A percentile compares a stretch with the other conserved stretches of the same genome.
Evolutionary conservation across 2,888 invertebrate species (phyloP).

Genomic region (Buathra laborator): DNA sequence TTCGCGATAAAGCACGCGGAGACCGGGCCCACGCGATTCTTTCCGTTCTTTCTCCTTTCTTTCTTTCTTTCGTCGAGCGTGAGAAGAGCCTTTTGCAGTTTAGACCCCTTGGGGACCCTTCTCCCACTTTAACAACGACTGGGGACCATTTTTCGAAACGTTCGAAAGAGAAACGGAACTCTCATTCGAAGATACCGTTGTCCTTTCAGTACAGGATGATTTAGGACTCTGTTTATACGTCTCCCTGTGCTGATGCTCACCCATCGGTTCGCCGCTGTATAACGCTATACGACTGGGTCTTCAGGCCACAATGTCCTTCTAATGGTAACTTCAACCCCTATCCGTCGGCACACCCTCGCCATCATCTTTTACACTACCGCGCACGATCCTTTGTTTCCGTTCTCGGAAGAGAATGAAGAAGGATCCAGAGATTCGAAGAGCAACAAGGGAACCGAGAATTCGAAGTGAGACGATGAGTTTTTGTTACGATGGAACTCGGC

Average conservation of each 20-base stretch:
- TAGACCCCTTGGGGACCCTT: constrained; percentile 46
- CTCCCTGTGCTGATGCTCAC: constrained; percentile 58
- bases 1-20: constrained; percentile 41
- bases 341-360: constrained; percentile 28
- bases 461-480: constrained; percentile 25
- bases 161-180: constrained; percentile 41
- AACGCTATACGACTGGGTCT: constrained; percentile 35
- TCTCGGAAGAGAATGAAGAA: constrained; percentile 67
- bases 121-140: constrained; percentile 32
- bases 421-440: constrained; percentile 33
- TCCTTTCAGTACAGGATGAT: constrained; percentile 70
- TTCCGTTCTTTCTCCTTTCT: constrained; percentile 22
- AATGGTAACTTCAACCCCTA: constrained; percentile 47
- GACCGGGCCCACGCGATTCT: constrained; percentile 54
- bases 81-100: constrained; percentile 63
- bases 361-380: constrained; percentile 41
- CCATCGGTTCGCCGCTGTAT: constrained; percentile 53
- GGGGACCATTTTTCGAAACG: constrained; percentile 51
- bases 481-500: constrained; percentile 43
- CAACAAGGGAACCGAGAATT: constrained; percentile 14
- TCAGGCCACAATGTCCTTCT: constrained; percentile 51
- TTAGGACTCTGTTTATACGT: constrained; percentile 74
- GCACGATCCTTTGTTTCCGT: constrained; percentile 68
- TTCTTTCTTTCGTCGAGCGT: constrained; percentile 53
- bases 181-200: constrained; percentile 69